Percentiles rank a stretch among this genome's conserved stretches.
phyloP scores from a whole-genome alignment of 37 sponge, comb jelly and placozoan genomes.

The Beroe ovata region DNA sequence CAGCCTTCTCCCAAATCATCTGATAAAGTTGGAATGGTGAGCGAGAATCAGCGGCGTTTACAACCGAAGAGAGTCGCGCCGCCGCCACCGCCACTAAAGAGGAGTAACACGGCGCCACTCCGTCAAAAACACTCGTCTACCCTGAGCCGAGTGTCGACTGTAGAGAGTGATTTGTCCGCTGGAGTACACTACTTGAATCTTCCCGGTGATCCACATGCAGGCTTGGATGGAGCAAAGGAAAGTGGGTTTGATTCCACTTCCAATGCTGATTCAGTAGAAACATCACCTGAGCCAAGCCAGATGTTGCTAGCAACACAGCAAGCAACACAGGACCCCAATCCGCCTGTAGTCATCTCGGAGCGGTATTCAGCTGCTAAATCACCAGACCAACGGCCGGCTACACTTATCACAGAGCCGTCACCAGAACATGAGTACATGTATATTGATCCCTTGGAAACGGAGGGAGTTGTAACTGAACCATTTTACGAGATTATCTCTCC shows the following conservation, averaged over 20 bases:
- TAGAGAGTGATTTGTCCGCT: constrained; percentile 12
- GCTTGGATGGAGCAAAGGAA: neutral
- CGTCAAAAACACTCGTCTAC: neutral
- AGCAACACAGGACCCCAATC: neutral
- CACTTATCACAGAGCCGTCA: neutral
- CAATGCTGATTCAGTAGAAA: neutral
- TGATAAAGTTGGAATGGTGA: neutral
- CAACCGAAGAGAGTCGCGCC: constrained; percentile 11
- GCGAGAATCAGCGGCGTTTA: neutral
- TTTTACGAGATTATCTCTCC: constrained; percentile 3
- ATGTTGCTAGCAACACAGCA: neutral
- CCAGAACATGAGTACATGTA: neutral
- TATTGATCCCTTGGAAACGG: neutral
- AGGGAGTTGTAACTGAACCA: no score
- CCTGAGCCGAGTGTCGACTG: neutral
- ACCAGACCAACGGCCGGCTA: neutral
- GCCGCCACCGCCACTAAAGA: neutral
- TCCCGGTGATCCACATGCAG: neutral
- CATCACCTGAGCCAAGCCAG: no score
- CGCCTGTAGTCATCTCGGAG: neutral
- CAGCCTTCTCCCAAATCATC: neutral
- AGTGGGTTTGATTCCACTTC: neutral
- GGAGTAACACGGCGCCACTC: constrained; percentile 15
- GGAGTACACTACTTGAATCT: neutral
- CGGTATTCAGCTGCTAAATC: neutral